Conservation (phyloP, 2,113 vertebrate species). For the Tetraodon nigroviridis region DNA sequence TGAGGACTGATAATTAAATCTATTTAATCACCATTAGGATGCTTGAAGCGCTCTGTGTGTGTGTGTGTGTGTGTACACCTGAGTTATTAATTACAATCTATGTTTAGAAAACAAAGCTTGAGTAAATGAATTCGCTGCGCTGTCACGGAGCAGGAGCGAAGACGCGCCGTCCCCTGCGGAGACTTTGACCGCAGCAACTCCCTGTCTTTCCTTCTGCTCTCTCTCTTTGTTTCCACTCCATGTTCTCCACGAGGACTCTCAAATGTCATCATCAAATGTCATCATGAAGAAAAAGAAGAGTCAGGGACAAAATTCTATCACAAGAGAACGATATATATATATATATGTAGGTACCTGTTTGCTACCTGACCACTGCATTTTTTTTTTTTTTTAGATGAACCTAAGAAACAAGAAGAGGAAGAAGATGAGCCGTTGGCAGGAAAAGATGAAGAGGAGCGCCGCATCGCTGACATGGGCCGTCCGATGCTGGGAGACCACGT, state of each 20-base stretch:
- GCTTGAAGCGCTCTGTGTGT: neutral
- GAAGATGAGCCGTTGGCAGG: slow-evolving; percentile 81
- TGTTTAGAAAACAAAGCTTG: neutral
- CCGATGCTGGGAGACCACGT: slow-evolving; percentile 92
- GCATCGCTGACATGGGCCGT: slow-evolving; percentile 94
- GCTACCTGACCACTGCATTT: neutral
- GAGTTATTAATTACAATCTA: neutral
- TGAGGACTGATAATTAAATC: slow-evolving; percentile 31
- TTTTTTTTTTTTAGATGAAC: slow-evolving; percentile 71
- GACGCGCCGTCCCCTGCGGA: slow-evolving; percentile 26
- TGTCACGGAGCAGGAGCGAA: slow-evolving; percentile 30
- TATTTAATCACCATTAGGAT: slow-evolving; percentile 35
- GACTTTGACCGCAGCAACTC: slow-evolving; percentile 25
- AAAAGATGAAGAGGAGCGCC: slow-evolving; percentile 89
- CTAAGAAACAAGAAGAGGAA: slow-evolving; percentile 75
- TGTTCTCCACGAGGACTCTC: slow-evolving; percentile 14
- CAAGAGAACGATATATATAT: neutral
- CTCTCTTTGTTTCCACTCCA: slow-evolving; percentile 27
- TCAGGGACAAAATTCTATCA: neutral
- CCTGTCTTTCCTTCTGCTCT: neutral
- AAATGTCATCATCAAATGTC: slow-evolving; percentile 44
- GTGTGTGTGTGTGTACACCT: neutral
- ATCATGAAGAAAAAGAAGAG: slow-evolving; percentile 6
- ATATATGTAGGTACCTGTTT: too few species aligned
- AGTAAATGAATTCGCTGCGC: neutral